A percentile compares a stretch with the other conserved stretches of the same genome.
Evolutionary conservation across 2,888 invertebrate genomes (phyloP).

Genomic region (Macrosoma leucophasiata): DNA sequence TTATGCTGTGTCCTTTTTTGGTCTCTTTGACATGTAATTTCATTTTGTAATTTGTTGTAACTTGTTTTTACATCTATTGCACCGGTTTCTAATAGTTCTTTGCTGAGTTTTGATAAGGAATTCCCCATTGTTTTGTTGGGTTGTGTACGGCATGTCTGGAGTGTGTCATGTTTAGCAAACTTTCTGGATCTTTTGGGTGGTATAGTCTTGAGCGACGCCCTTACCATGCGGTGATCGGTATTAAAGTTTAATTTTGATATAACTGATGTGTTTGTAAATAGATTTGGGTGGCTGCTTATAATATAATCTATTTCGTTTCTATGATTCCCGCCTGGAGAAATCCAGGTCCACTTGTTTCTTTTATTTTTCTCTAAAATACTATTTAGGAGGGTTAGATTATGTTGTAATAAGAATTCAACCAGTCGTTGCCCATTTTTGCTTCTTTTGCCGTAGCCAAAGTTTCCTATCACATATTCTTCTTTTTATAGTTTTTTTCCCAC

Average conservation of each 20-base stretch:
- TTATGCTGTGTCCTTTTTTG: slow-evolving; percentile 7
- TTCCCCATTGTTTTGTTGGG: slow-evolving; percentile 13
- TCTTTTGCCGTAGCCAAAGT: neutral
- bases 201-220: slow-evolving; percentile 11
- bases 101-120: slow-evolving; percentile 12
- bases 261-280: slow-evolving; percentile 7
- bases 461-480: neutral
- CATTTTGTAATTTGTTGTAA: slow-evolving; percentile 7
- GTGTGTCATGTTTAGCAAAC: slow-evolving; percentile 10
- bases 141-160: slow-evolving; percentile 10
- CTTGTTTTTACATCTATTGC: slow-evolving; percentile 9
- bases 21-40: slow-evolving; percentile 5
- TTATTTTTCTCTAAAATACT: slow-evolving; percentile 13
- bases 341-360: slow-evolving; percentile 20
- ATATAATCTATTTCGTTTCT: slow-evolving; percentile 19
- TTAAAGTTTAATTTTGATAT: slow-evolving; percentile 10
- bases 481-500: neutral
- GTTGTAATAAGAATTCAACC: neutral
- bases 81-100: slow-evolving; percentile 13
- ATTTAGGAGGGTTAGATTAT: slow-evolving; percentile 3
- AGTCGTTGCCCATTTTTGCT: neutral
- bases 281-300: slow-evolving; percentile 8
- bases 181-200: slow-evolving; percentile 13
- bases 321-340: slow-evolving; percentile 9
- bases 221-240: slow-evolving; percentile 13